Evolutionary conservation across 2,888 invertebrate species (phyloP), one percentile per base, ranked within the genome.

Genomic region (Chrysodeixis includens): DNA sequence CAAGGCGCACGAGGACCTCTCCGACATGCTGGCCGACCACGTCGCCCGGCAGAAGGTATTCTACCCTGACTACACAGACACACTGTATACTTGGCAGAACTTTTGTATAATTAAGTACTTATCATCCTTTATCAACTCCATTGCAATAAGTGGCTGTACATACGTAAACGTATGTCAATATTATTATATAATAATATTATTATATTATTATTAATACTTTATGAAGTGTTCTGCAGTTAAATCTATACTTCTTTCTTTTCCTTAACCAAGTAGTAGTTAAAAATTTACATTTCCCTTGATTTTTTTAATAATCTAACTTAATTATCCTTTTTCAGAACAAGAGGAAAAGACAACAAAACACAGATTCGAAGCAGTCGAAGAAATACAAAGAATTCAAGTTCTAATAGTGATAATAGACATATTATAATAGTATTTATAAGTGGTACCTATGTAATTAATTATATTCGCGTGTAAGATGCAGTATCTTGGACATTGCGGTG

Each of bases 331-430:
- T 97, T 58, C 96, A 98, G 97, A 99, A 97, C 85, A 98, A 99
- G 94, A 96, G 99, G 76, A 99, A 99, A 91, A 96, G 98, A 70
- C 98, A 98, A 81, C 98, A 98, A 89, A 98, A 98, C 77, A 97
- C 98, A 86, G 98, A 99, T 81, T 97, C 97, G 5, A 99, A 99
- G 90, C 97, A 98, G 81, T 97, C 98, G 14, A 99, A 99, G 95
- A 99, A 99, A 95, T 99, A 99, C 96, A 99, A 99, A 93, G 99
- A 99, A 90, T 99, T 99, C 95, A 99, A 99, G 92, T 99, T 99
- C 96, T 99, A 93, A 85, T 77, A 76, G 78, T 77, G 69, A 64
- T 81, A 76, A 61, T 78, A 76, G 76, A 80, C 67, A 60, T 76
- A 74, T 60, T 76, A 14, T 72, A 78, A 69, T 69, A 64, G 53